Evolutionary conservation across 2,113 vertebrate species (phyloP).

Genomic region (Vireo altiloquus): DNA sequence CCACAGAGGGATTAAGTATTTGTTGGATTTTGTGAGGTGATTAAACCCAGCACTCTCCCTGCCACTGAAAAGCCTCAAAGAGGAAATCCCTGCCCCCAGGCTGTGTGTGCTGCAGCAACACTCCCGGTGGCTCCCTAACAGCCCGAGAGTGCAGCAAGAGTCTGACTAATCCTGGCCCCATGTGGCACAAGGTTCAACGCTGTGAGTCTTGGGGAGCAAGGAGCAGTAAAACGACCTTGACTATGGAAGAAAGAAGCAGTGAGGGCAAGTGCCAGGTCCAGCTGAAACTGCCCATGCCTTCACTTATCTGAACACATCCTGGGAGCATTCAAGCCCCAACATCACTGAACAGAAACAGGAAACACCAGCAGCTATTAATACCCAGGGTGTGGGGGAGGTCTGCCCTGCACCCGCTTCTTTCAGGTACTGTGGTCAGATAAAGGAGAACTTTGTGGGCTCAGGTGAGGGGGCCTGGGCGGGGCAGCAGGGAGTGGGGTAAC

Average conservation of each 20-base stretch:
- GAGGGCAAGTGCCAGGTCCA: background rate
- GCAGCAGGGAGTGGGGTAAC: background rate
- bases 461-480: background rate
- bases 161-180: background rate
- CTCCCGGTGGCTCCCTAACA: background rate
- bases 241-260: background rate
- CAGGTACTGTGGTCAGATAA: background rate
- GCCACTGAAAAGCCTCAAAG: background rate
- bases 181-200: accelerated
- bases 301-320: background rate
- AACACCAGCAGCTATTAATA: background rate
- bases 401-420: background rate
- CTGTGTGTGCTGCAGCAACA: background rate
- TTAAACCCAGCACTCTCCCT: background rate
- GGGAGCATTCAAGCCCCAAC: background rate
- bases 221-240: background rate
- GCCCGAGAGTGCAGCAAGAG: background rate
- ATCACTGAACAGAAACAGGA: background rate
- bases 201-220: background rate
- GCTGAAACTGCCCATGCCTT: background rate
- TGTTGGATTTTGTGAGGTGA: background rate
- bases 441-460: background rate
- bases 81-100: background rate
- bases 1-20: slow-evolving; percentile 1
- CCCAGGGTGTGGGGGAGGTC: background rate